Base-by-base conservation (phyloP, 2,113 vertebrate genomes). In the Rhadina sibilatrix region DNA sequence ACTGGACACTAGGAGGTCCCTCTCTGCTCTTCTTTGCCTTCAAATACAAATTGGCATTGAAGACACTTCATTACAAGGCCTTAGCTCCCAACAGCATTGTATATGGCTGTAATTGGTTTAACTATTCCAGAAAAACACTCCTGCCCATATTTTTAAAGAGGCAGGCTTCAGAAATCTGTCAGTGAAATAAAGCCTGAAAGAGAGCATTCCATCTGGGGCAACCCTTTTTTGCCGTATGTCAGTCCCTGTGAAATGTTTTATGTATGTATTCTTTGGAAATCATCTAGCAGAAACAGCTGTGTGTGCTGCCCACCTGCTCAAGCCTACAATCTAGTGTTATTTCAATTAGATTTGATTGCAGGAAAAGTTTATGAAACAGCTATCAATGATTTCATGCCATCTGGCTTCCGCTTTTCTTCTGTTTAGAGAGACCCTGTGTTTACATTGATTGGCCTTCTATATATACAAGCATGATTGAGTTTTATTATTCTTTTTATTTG, bases 281-380 rank as follows among this genome's bases (percentile, higher is more conserved):
- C 87, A 96, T 94, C 90, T 95, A 92, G 83, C 80, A 96, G 96
- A 96, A 95, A 94, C 96, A 97, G 97, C 96, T 97, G 96, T 94
- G 85, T 78, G 78, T 80, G 92, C 93, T 96, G 96, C 97, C 97
- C 97, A 97, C 96, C 96, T 97, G 97, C 97, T 96, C 94, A 92
- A 95, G 95, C 93, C 95, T 93, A 95, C 97, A 96, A 95, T 96
- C 95, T 95, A 95, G 85, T 97, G 92, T 96, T 96, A 93, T 96
- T 97, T 97, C 97, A 97, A 97, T 97, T 97, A 96, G 90, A 92
- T 96, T 96, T 97, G 96, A 97, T 97, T 97, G 95, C 94, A 96
- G 93, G 95, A 97, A 95, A 97, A 96, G 95, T 97, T 96, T 97
- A 96, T 96, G 97, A 97, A 96, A 96, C 94, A 96, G 81, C 95